Evolutionary conservation across 2,797 vertebrate species (phyloP).

Genomic region (Sebastiscus albofasciatus): DNA sequence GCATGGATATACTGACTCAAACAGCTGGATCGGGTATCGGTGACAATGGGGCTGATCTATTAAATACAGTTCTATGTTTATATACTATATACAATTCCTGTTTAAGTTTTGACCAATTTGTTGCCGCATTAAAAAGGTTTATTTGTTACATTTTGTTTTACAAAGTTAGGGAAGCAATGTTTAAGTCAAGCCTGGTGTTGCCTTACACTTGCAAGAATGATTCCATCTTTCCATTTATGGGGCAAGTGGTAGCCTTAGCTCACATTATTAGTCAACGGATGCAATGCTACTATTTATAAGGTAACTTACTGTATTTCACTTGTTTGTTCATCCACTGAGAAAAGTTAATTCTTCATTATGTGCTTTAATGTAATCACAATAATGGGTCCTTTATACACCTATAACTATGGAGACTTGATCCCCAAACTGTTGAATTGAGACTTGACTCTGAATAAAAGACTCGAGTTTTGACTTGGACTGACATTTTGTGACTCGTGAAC

Average conservation of each 20-base stretch:
- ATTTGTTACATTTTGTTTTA: no score
- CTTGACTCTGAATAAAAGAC: not conserved
- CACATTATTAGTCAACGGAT: not conserved
- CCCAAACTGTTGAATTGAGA: not conserved
- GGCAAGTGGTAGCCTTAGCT: not conserved
- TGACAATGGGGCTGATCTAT: no score
- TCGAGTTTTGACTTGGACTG: not conserved
- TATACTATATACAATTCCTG: no score
- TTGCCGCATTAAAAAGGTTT: no score
- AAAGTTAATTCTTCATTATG: not conserved
- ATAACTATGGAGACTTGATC: not conserved
- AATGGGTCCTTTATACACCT: not conserved
- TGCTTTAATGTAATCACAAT: not conserved
- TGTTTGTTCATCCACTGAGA: not conserved
- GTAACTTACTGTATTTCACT: not conserved
- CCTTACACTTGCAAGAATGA: no score
- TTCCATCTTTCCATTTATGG: not conserved
- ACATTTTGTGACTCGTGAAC: slow-evolving; percentile 26
- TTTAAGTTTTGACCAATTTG: no score
- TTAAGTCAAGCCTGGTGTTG: no score
- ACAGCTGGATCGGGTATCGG: no score
- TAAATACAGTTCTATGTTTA: no score
- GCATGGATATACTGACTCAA: not conserved
- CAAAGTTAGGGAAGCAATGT: no score
- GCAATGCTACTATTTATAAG: not conserved